Percentiles rank a stretch among this genome's conserved stretches.
Evolutionary conservation across 2,113 vertebrate genomes (phyloP).

Genomic region (Melanerpes aurifrons): DNA sequence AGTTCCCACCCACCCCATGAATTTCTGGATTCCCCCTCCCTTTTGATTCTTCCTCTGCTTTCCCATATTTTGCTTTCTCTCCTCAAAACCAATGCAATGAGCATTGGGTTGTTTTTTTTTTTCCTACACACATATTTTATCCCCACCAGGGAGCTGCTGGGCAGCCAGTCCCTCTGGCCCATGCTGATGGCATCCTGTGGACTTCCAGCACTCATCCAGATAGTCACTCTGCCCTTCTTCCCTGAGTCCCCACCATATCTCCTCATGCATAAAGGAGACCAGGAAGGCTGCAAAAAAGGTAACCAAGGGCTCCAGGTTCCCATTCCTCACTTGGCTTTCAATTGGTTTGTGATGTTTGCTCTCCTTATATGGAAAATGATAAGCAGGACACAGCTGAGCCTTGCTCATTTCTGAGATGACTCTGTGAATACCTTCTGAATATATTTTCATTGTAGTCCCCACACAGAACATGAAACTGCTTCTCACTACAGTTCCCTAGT

Average conservation of each 20-base stretch:
- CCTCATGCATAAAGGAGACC: conserved; percentile 79
- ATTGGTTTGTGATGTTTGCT: background rate
- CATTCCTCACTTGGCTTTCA: background rate
- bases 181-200: conserved; percentile 76
- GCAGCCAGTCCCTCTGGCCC: conserved; percentile 83
- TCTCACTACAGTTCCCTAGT: background rate
- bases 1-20: background rate
- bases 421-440: background rate
- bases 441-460: background rate
- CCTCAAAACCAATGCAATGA: background rate
- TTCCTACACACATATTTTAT: background rate
- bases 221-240: conserved; percentile 73
- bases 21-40: background rate
- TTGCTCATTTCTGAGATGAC: background rate
- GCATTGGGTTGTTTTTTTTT: background rate
- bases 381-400: background rate
- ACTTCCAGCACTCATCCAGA: conserved; percentile 78
- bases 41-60: background rate
- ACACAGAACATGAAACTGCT: background rate
- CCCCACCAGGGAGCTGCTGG: conserved; percentile 80
- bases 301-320: background rate
- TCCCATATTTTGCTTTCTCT: background rate
- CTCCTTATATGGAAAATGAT: background rate
- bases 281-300: conserved; percentile 78
- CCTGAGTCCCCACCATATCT: conserved; percentile 78